phyloP scores from a whole-genome alignment of 2,113 vertebrate species.

The Pithys albifrons region DNA sequence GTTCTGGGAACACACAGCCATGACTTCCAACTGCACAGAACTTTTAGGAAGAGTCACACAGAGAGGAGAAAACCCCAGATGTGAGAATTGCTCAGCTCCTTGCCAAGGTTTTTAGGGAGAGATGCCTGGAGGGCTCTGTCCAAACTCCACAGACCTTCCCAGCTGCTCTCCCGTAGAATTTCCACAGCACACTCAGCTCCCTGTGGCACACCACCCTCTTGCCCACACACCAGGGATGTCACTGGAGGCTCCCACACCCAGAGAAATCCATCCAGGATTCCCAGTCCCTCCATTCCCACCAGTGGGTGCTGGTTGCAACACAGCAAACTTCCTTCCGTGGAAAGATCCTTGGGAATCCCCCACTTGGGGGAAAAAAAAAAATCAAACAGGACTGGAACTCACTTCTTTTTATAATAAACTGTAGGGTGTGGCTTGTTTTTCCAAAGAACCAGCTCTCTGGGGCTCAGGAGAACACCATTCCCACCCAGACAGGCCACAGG shows the following conservation, averaged over 20 bases:
- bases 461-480: neutral
- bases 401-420: neutral
- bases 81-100: neutral
- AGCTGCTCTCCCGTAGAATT: neutral
- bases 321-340: neutral
- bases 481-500: neutral
- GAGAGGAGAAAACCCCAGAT: neutral
- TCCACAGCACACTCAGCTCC: neutral
- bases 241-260: neutral
- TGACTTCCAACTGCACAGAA: neutral
- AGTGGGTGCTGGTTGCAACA: neutral
- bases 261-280: accelerated
- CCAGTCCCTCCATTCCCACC: neutral
- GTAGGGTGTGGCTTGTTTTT: neutral
- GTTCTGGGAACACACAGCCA: slow-evolving; percentile 32
- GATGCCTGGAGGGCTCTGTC: neutral
- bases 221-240: neutral
- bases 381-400: neutral
- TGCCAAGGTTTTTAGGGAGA: neutral
- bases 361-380: no score
- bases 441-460: neutral
- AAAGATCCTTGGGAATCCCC: neutral
- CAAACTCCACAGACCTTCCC: neutral
- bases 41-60: neutral
- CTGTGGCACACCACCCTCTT: neutral